Evolutionary conservation across 1,140 invertebrate species (phyloP).

Genomic region (Anastatus disparis): DNA sequence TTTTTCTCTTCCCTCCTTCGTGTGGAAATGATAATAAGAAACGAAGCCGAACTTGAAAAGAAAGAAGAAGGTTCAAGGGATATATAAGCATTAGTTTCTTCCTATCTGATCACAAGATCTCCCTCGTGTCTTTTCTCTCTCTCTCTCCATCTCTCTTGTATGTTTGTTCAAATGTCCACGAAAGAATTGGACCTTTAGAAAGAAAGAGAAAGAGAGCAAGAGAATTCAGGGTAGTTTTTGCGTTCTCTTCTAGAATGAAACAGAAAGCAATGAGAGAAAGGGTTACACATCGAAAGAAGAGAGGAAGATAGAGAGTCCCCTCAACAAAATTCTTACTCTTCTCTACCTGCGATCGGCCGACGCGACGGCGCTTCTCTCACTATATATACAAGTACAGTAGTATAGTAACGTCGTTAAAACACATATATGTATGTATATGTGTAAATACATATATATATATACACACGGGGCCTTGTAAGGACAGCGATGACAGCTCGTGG

Average conservation of each 20-base stretch:
- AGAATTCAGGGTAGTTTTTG: constrained; percentile 23
- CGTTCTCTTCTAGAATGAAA: constrained; percentile 17
- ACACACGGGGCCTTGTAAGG: constrained; percentile 22
- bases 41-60: too few species aligned
- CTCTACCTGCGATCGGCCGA: constrained; percentile 30
- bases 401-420: too few species aligned
- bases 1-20: background rate
- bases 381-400: too few species aligned
- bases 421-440: background rate
- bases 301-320: constrained; percentile 6
- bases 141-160: too few species aligned
- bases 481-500: constrained; percentile 67
- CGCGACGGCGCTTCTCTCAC: constrained; percentile 10
- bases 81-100: background rate
- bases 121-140: too few species aligned
- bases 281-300: background rate
- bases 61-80: background rate
- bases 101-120: too few species aligned
- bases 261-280: background rate
- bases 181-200: constrained; percentile 19
- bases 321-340: constrained; percentile 20
- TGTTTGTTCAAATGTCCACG: background rate
- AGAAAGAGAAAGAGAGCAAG: background rate
- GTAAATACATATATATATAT: background rate
- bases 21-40: constrained; percentile 35